phyloP scores from a whole-genome alignment of 2,797 vertebrate species.

The Cirrhinus molitorella region DNA sequence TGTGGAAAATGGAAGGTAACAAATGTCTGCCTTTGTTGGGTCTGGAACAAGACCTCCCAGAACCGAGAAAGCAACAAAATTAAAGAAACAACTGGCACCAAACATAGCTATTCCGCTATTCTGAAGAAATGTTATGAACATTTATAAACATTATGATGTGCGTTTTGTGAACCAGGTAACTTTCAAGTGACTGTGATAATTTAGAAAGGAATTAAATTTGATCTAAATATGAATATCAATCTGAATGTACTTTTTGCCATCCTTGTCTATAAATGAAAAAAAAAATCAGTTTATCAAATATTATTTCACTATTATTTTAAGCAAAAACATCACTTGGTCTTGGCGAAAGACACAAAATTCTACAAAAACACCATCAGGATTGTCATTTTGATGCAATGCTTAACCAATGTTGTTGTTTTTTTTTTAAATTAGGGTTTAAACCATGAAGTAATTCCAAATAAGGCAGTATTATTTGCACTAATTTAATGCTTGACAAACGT shows the following conservation, averaged over 20 bases:
- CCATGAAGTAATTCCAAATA: neutral
- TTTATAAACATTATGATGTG: neutral
- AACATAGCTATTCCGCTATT: conserved; percentile 5
- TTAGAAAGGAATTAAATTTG: neutral
- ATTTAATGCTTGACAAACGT: neutral
- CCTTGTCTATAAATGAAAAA: too few relatives aligned
- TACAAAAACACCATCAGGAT: neutral
- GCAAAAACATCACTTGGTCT: neutral
- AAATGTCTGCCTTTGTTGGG: conserved; percentile 74
- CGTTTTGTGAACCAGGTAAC: conserved; percentile 9
- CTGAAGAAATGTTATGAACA: neutral
- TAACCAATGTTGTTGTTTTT: neutral
- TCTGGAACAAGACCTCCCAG: conserved; percentile 70
- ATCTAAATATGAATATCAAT: neutral
- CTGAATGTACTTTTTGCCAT: neutral
- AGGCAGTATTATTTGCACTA: neutral
- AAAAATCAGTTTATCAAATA: too few relatives aligned
- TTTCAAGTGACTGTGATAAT: neutral
- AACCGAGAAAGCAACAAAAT: conserved; percentile 56
- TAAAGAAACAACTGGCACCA: conserved; percentile 56
- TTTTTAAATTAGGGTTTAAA: neutral
- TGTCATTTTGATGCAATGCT: neutral
- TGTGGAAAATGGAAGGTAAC: conserved; percentile 76
- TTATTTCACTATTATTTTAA: neutral
- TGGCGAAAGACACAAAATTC: neutral